Evolutionary conservation across 2,888 invertebrate genomes (phyloP).

Genomic region (Folsomia manolachei): DNA sequence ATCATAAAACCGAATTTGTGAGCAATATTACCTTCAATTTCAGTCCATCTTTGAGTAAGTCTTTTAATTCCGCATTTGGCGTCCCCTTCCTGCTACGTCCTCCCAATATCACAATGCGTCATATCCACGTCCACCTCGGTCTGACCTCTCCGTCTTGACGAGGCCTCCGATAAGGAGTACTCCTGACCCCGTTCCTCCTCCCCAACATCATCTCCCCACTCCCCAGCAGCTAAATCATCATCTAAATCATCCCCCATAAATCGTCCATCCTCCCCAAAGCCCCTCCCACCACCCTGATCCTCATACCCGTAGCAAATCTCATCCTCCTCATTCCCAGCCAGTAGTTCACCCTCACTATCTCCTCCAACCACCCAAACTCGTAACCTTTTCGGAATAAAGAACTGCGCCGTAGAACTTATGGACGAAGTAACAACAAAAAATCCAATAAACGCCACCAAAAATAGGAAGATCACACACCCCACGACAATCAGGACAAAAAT

Average conservation of each 20-base stretch:
- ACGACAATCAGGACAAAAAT: slow-evolving; percentile 35
- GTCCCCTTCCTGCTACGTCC: slow-evolving; percentile 18
- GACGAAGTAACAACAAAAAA: slow-evolving; percentile 38
- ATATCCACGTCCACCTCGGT: not conserved
- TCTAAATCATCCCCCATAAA: not conserved
- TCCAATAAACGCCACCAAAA: slow-evolving; percentile 32
- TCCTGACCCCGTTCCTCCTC: not conserved
- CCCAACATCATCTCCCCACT: not conserved
- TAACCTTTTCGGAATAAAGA: slow-evolving; percentile 37
- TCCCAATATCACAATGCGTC: not conserved
- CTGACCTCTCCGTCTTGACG: not conserved
- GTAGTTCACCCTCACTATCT: not conserved
- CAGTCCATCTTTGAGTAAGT: too few relatives aligned
- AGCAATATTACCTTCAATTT: too few relatives aligned
- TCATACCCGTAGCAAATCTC: not conserved
- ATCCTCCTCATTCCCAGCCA: not conserved
- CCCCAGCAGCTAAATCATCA: not conserved
- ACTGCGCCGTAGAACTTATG: slow-evolving; percentile 34
- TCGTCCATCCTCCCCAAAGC: not conserved
- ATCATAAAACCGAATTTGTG: too few relatives aligned
- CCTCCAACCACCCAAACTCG: slow-evolving; percentile 33
- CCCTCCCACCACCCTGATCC: not conserved
- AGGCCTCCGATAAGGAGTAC: not conserved
- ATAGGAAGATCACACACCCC: slow-evolving; percentile 34
- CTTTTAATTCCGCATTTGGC: not conserved